A percentile compares a stretch with the other conserved stretches of the same genome.
These are phyloP conservation scores for Gymnodraco acuticeps DNA, from an alignment of 2,797 vertebrate species.

Conservation along the genomic window DNA sequence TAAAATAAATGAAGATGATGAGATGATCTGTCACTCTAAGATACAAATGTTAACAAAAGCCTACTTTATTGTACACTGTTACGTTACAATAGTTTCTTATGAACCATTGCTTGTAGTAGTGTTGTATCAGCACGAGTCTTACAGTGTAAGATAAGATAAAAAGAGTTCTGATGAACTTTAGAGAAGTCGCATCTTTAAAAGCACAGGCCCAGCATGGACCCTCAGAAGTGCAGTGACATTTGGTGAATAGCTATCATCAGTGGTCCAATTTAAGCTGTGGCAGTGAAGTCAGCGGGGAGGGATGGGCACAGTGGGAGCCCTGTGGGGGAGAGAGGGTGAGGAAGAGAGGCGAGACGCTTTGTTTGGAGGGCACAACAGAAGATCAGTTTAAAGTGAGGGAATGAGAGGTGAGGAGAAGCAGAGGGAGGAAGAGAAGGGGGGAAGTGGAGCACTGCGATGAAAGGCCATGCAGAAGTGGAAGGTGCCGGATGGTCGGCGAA, in stretches of 20 bases:
- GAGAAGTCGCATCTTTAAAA: conserved; percentile 19
- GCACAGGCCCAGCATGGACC: conserved; percentile 14
- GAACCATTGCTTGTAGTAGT: neutral
- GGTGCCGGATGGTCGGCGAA: conserved; percentile 37
- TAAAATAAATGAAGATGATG: too few relatives aligned
- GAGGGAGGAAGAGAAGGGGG: conserved; percentile 1
- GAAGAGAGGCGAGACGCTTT: conserved; percentile 36
- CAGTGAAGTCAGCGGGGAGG: conserved; percentile 45
- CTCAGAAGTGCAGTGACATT: conserved; percentile 30
- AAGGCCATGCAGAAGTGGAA: conserved; percentile 44
- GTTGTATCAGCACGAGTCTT: neutral
- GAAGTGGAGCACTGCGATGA: conserved; percentile 38
- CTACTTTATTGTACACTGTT: neutral
- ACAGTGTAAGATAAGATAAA: too few relatives aligned
- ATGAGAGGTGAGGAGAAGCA: conserved; percentile 16
- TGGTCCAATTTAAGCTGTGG: conserved; percentile 47
- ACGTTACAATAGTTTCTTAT: neutral
- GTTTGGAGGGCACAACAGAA: conserved; percentile 50
- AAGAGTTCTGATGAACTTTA: conserved; percentile 18
- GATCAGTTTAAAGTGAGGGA: conserved; percentile 43
- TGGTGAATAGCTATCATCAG: conserved; percentile 50
- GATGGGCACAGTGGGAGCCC: conserved; percentile 29
- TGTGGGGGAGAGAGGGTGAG: conserved; percentile 10
- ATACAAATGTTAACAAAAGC: too few relatives aligned
- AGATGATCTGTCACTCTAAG: too few relatives aligned